Base-by-base conservation (phyloP, 2,797 vertebrate genomes). In the Aeoliscus strigatus region DNA sequence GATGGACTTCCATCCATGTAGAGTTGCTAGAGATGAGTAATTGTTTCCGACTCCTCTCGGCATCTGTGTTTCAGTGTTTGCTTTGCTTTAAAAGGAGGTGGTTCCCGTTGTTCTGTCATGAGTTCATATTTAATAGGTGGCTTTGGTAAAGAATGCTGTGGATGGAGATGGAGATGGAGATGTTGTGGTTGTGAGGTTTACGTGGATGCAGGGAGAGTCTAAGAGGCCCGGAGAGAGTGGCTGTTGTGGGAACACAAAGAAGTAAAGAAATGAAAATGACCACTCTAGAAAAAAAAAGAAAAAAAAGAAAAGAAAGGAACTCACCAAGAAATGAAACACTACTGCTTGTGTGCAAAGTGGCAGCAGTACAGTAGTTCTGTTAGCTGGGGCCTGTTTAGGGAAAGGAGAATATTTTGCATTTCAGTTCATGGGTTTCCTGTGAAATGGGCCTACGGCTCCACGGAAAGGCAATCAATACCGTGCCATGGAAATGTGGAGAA, bases 161-260 rank as follows among this genome's bases (percentile, higher is more conserved):
- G 77, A 66, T 21, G 43, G 64, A 69, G 73, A 70, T 50, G 58
- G 59, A 75, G 77, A 66, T 21, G 43, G 64, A 69, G 73, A 70
- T 80, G 76, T 71, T 72, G 78, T 79, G 77, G 82, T 82, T 81
- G 70, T 63, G 64, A 59, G 73, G 57, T 72, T 73, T 57, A 23
- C 49, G 58, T 52, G 69, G 71, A 76, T 73, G 57, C 29, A 60
- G 51, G 37, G 50, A 49, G 52, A 50, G 46, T 43, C 16, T 56
- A 45, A 62, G 64, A 47, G 43, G 53, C 51, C 31, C 39, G 45
- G 31, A n/a, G 35, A 54, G 33, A 38, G 35, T 45, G 57, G 55
- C 54, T 64, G 55, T 14, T 60, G 39, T 53, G 43, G 62, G 32
- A 65, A 53, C 2, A 42, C 18, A 33, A 25, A 25, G 65, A 23